Percentiles rank a stretch among this genome's conserved stretches.
phyloP scores from a whole-genome alignment of 1,140 invertebrate genomes.

The Drosophila setifemur region DNA sequence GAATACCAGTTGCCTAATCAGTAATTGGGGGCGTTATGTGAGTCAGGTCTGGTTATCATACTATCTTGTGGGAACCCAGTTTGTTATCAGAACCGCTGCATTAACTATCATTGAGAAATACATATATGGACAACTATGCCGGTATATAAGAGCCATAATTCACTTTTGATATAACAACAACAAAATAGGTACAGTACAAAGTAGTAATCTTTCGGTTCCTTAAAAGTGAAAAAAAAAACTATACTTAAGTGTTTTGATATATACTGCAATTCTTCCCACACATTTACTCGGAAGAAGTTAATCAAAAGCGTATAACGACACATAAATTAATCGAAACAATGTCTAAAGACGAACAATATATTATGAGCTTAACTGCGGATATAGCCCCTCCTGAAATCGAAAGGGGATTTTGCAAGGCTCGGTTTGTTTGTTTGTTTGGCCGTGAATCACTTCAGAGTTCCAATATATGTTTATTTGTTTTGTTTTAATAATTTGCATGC shows the following conservation, averaged over 20 bases:
- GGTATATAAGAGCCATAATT: no score
- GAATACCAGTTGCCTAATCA: constrained; percentile 31
- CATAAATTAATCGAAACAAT: neutral
- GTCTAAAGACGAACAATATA: constrained; percentile 9
- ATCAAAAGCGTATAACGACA: neutral
- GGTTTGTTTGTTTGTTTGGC: constrained; percentile 5
- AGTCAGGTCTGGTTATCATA: constrained; percentile 29
- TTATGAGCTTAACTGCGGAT: constrained; percentile 2
- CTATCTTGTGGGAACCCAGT: constrained; percentile 16
- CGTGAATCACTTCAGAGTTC: constrained; percentile 43
- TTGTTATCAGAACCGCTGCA: neutral
- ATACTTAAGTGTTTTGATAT: no score
- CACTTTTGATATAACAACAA: no score
- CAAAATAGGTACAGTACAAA: no score
- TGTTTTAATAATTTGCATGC: constrained; percentile 65
- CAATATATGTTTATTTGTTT: constrained; percentile 21
- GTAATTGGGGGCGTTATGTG: constrained; percentile 33
- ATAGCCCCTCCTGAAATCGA: constrained; percentile 21
- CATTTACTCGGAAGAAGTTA: neutral
- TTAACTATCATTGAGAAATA: neutral
- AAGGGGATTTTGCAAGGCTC: constrained; percentile 21
- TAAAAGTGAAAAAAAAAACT: no score
- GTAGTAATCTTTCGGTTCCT: no score
- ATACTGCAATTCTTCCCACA: no score
- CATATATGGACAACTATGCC: neutral